Percentiles rank a stretch among this genome's conserved stretches.
Conservation (phyloP, 2,113 vertebrate species). For the Mobula birostris region DNA sequence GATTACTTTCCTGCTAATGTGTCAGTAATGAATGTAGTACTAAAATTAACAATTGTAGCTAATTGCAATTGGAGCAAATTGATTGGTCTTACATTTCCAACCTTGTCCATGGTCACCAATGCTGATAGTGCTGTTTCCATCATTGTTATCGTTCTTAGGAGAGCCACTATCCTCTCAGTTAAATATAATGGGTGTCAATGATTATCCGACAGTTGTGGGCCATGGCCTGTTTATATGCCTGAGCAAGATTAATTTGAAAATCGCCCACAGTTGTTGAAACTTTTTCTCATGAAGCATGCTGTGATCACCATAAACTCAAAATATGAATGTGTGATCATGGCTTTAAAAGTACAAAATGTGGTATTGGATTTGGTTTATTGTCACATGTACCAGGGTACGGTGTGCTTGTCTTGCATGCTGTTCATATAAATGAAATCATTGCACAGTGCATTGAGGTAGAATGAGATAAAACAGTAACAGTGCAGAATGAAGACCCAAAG, state of each 20-base stretch:
- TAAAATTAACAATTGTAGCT: background rate
- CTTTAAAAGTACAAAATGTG: background rate
- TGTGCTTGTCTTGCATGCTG: too few relatives aligned
- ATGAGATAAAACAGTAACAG: too few relatives aligned
- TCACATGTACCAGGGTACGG: too few relatives aligned
- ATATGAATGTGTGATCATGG: background rate
- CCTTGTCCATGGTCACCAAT: background rate
- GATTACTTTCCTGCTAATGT: background rate
- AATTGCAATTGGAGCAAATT: background rate
- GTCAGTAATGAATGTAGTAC: background rate
- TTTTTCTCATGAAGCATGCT: background rate
- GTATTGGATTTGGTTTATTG: too few relatives aligned
- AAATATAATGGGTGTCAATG: slow-evolving; percentile 9
- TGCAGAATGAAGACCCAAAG: too few relatives aligned
- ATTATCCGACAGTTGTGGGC: background rate
- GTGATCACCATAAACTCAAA: background rate
- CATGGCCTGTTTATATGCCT: background rate
- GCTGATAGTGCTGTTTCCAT: background rate
- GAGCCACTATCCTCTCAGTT: background rate
- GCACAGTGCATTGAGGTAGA: too few relatives aligned
- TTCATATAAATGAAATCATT: too few relatives aligned
- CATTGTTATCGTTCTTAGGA: background rate
- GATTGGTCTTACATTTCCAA: background rate
- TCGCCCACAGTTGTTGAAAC: background rate
- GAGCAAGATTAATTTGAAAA: background rate